Evolutionary conservation across 2,797 vertebrate species (phyloP).

Genomic region (Sebastolobus altivelis): DNA sequence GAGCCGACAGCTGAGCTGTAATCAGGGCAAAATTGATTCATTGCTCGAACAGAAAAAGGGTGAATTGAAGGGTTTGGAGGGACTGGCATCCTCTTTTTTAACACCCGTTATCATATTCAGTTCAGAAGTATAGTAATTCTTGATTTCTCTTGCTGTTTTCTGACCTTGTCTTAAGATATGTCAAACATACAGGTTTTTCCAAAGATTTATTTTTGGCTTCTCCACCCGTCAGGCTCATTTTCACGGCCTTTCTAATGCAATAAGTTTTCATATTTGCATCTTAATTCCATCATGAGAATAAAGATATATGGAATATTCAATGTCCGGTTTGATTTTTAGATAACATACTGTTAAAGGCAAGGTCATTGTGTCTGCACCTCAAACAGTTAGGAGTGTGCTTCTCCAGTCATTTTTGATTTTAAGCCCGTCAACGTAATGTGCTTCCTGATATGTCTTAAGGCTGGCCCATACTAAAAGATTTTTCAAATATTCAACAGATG

Average conservation of each 20-base stretch:
- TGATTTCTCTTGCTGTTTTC: not conserved
- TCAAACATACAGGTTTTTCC: not conserved
- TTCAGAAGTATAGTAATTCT: not conserved
- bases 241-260: not conserved
- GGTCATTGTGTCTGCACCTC: not conserved
- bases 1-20: slow-evolving; percentile 1
- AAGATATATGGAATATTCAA: not conserved
- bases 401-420: not conserved
- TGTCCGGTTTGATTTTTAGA: not conserved
- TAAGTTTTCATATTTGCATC: not conserved
- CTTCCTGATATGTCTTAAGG: not conserved
- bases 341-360: not conserved
- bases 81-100: not conserved
- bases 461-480: no score
- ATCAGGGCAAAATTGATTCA: slow-evolving; percentile 1
- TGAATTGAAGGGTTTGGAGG: not conserved
- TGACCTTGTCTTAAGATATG: not conserved
- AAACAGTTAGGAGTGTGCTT: not conserved
- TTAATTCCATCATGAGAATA: not conserved
- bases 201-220: not conserved
- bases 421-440: not conserved
- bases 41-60: not conserved
- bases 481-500: no score
- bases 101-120: not conserved
- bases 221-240: not conserved